Evolutionary conservation across 2,888 invertebrate species (phyloP).

Genomic region (Eupithecia tripunctaria): DNA sequence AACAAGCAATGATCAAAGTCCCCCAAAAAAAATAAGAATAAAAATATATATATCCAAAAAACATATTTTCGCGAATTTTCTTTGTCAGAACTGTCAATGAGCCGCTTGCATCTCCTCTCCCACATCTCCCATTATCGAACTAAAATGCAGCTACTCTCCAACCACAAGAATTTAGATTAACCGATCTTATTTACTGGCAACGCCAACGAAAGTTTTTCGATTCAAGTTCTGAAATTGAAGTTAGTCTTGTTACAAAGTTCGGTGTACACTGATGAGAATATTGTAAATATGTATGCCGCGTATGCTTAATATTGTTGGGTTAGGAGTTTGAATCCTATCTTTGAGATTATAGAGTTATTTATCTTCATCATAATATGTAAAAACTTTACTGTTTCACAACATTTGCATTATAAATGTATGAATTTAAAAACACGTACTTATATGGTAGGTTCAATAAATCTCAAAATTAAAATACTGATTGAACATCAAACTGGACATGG

Average conservation of each 20-base stretch:
- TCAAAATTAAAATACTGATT: no score
- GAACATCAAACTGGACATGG: no score
- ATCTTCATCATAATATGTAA: neutral
- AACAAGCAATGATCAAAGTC: no score
- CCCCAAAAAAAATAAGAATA: no score
- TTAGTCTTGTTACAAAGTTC: slow-evolving; percentile 23
- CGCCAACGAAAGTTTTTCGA: slow-evolving; percentile 31
- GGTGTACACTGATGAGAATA: slow-evolving; percentile 20
- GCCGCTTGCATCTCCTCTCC: no score
- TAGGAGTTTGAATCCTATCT: neutral
- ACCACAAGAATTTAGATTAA: slow-evolving; percentile 25
- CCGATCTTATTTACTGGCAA: slow-evolving; percentile 30
- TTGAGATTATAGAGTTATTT: neutral
- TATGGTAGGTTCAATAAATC: no score
- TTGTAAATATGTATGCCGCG: slow-evolving; percentile 15
- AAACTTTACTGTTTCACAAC: neutral
- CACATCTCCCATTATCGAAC: neutral
- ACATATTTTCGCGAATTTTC: no score
- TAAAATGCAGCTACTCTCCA: neutral
- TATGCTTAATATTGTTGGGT: neutral
- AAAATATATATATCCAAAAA: no score
- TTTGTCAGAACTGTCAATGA: neutral
- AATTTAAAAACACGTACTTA: no score
- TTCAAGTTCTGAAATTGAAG: slow-evolving; percentile 32
- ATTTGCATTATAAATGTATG: neutral